A percentile compares a stretch with the other conserved stretches of the same genome.
phyloP scores from a whole-genome alignment of 1,140 invertebrate genomes.

The Drosophila triauraria region DNA sequence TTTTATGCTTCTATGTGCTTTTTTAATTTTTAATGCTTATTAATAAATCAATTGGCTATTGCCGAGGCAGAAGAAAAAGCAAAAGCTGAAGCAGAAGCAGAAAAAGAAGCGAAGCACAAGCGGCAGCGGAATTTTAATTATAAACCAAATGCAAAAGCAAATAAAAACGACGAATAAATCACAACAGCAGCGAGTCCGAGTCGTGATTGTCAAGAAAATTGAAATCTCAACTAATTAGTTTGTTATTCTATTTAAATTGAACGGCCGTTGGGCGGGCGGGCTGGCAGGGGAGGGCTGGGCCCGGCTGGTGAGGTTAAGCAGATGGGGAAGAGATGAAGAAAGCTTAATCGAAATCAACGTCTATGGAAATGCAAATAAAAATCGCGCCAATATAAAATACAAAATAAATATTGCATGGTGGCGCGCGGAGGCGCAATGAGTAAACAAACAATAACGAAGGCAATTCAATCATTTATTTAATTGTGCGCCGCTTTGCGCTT shows the following conservation, averaged over 20 bases:
- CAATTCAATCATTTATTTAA: constrained; percentile 72
- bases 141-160: constrained; percentile 52
- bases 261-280: background rate
- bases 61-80: background rate
- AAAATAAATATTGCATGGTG: constrained; percentile 24
- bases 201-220: constrained; percentile 58
- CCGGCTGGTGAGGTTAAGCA: constrained; percentile 9
- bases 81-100: constrained; percentile 8
- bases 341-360: constrained; percentile 19
- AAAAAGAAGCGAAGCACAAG: background rate
- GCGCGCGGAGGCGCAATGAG: constrained; percentile 19
- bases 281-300: background rate
- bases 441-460: constrained; percentile 55
- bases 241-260: constrained; percentile 79
- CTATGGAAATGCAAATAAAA: constrained; percentile 48
- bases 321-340: constrained; percentile 22
- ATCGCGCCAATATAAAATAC: constrained; percentile 42
- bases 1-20: constrained; percentile 30
- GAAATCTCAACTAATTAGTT: constrained; percentile 80
- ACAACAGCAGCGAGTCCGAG: constrained; percentile 32
- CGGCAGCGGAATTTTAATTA: constrained; percentile 49
- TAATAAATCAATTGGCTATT: constrained; percentile 53
- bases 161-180: constrained; percentile 45
- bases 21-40: constrained; percentile 59
- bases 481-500: constrained; percentile 70